These are phyloP conservation scores for Chouioia cunea DNA, from an alignment of 2,888 invertebrate genomes.

Conservation along the genomic window DNA sequence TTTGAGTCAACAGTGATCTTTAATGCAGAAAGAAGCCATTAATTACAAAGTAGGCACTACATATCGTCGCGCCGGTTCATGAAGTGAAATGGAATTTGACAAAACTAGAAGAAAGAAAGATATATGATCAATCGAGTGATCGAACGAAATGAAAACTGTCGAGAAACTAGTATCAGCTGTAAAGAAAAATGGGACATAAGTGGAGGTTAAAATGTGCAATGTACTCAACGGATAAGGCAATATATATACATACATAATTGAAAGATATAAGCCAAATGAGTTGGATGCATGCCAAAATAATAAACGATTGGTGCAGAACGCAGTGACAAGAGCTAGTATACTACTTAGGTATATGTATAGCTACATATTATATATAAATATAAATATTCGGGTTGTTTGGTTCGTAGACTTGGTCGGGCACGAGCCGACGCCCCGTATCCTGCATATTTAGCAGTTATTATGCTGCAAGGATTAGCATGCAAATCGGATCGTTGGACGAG, in stretches of 20 bases:
- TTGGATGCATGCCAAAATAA: slow-evolving; percentile 10
- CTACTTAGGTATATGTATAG: slow-evolving; percentile 32
- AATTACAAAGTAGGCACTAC: slow-evolving; percentile 1
- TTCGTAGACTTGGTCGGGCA: too few species aligned
- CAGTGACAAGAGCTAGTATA: slow-evolving; percentile 26
- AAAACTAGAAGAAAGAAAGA: neutral
- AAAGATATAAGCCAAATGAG: slow-evolving; percentile 19
- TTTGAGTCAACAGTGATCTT: too few species aligned
- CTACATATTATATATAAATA: too few species aligned
- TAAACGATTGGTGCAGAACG: slow-evolving; percentile 28
- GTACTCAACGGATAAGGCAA: too few species aligned
- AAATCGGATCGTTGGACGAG: slow-evolving; percentile 47
- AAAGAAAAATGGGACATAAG: neutral
- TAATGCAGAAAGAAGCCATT: neutral
- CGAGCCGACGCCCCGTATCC: slow-evolving; percentile 39
- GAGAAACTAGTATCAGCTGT: slow-evolving; percentile 8
- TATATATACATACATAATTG: slow-evolving; percentile 36
- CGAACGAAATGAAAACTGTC: slow-evolving; percentile 14
- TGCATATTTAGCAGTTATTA: slow-evolving; percentile 52
- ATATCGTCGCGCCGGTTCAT: neutral
- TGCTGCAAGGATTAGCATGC: slow-evolving; percentile 56
- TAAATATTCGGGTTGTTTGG: too few species aligned
- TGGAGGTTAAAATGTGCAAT: neutral
- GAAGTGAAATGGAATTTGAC: neutral
- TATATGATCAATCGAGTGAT: neutral